Conservation (phyloP, 2,888 invertebrate species). For the Pristionchus arcanus region DNA sequence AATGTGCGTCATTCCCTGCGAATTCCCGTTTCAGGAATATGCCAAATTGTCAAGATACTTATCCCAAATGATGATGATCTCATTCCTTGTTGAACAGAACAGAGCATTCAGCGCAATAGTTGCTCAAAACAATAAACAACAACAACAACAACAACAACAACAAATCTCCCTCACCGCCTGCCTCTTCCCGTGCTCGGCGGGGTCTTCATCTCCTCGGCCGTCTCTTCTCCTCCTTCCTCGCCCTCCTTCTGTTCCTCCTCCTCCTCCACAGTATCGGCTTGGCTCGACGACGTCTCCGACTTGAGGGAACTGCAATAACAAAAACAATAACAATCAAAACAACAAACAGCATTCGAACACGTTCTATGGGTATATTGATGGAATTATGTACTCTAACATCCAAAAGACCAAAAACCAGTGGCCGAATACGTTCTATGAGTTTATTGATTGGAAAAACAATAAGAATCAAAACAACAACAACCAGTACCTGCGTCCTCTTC, state of each 20-base stretch:
- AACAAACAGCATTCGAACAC: not conserved
- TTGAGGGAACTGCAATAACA: slow-evolving; percentile 18
- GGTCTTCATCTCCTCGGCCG: not conserved
- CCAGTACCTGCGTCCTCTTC: slow-evolving; percentile 5
- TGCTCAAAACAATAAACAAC: too few relatives aligned
- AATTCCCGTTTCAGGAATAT: too few relatives aligned
- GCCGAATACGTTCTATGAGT: too few relatives aligned
- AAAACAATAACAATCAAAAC: not conserved
- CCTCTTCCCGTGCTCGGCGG: slow-evolving; percentile 4
- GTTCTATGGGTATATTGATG: too few relatives aligned
- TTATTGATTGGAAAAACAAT: too few relatives aligned
- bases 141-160: not conserved
- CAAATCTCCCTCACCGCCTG: not conserved
- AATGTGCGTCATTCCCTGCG: too few relatives aligned
- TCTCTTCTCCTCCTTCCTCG: not conserved
- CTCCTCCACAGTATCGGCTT: not conserved
- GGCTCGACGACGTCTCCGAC: slow-evolving; percentile 6
- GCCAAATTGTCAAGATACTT: too few relatives aligned
- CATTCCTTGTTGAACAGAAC: too few relatives aligned
- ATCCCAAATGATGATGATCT: too few relatives aligned
- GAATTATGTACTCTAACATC: too few relatives aligned
- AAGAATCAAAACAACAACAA: not conserved
- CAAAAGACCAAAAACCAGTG: too few relatives aligned
- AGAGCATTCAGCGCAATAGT: too few relatives aligned
- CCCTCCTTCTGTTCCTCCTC: not conserved